phyloP scores from a whole-genome alignment of 2,888 invertebrate genomes.

The Catocala fraxini region DNA sequence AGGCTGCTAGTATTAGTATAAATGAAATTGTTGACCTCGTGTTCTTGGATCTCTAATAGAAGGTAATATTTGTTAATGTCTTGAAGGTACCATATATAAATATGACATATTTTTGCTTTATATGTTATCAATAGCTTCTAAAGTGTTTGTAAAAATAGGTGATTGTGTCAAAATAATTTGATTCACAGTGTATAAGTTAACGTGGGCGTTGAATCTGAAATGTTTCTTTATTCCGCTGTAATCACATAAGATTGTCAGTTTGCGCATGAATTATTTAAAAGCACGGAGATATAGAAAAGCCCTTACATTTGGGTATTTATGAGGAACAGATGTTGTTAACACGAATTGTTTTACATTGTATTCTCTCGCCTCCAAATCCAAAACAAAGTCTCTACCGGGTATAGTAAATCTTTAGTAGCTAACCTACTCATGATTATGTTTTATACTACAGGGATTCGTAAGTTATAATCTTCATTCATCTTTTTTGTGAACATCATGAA shows the following conservation, averaged over 20 bases:
- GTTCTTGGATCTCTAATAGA: too few relatives aligned
- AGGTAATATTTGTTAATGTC: too few relatives aligned
- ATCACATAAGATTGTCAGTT: conserved; percentile 36
- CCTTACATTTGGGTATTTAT: conserved; percentile 36
- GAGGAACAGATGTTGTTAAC: conserved; percentile 31
- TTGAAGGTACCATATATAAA: too few relatives aligned
- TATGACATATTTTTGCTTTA: too few relatives aligned
- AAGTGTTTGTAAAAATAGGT: background rate
- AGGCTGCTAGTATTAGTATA: too few relatives aligned
- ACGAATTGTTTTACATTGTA: conserved; percentile 25
- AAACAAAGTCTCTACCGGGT: background rate
- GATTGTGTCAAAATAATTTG: background rate
- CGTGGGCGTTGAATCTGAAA: background rate
- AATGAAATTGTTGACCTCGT: too few relatives aligned
- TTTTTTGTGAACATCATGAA: too few relatives aligned
- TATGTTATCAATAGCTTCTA: too few relatives aligned
- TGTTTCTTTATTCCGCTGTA: conserved; percentile 21
- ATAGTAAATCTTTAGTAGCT: background rate
- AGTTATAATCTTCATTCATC: too few relatives aligned
- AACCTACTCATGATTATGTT: too few relatives aligned
- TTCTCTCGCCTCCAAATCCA: conserved; percentile 12
- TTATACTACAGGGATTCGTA: too few relatives aligned
- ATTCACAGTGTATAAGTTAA: background rate
- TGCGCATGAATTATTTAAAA: conserved; percentile 39
- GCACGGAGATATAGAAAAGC: conserved; percentile 23